Evolutionary conservation across 2,113 vertebrate species (phyloP), one percentile per base, ranked within the genome.

Genomic region (Tinamus guttatus): DNA sequence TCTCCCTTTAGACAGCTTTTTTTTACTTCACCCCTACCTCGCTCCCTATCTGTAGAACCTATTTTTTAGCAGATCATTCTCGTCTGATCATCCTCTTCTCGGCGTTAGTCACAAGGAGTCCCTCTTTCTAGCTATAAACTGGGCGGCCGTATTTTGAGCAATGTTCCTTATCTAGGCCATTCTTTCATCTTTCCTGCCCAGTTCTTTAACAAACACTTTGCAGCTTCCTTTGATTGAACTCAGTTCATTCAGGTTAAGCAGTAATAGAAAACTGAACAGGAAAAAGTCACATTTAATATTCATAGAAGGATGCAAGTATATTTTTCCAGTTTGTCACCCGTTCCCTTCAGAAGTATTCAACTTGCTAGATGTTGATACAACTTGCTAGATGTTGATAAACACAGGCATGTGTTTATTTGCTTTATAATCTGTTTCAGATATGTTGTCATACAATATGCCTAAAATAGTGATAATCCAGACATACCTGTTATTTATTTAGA

Each of bases 191-290:
- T 95, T 94, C 89, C 78, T 95, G 77, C 36, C 67, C 71, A 45
- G 67, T 74, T 94, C 59, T 91, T 94, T 87, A 88, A 87, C 54
- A 93, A 89, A 77, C 24, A 20, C 69, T 87, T 82, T 91, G 52
- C 75, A 82, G 78, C 36, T 94, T 95, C 81, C 89, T 96, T 89
- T 89, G 91, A 59, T 65, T 95, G 77, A 95, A 91, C 36, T 89
- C 34, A 49, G 84, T 92, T 82, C 52, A 67, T 89, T 92, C 67
- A 77, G 30, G 63, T 89, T 93, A 89, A 81, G 47, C 38, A 73
- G 58, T 28, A 90, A 77, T 12, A 89, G 84, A 94, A 94, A 91
- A 73, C 74, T 54, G 89, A 89, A 73, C 45, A 91, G 81, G 63
- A 95, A 95, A 94, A 94, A 65, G 16, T 4, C 14, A 59, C 43